Percentiles rank a stretch among this genome's conserved stretches.
Evolutionary conservation across 2,113 vertebrate species (phyloP).

Genomic region (Gadus chalcogrammus): DNA sequence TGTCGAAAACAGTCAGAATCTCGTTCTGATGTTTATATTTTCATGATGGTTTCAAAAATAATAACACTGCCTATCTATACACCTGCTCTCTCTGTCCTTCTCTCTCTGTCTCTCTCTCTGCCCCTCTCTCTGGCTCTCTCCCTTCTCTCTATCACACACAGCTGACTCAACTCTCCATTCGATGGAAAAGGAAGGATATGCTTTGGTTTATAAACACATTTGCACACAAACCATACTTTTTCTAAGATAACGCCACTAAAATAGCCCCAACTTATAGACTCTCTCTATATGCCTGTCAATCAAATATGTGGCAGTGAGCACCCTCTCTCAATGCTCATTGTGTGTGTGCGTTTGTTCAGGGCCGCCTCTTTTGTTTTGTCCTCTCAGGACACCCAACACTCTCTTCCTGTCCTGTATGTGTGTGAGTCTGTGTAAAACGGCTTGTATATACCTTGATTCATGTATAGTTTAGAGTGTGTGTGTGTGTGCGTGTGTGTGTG

Average conservation of each 20-base stretch:
- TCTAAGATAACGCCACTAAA: conserved; percentile 41
- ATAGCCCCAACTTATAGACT: conserved; percentile 18
- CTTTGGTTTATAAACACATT: conserved; percentile 27
- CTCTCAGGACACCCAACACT: conserved; percentile 40
- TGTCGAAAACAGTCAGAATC: background rate
- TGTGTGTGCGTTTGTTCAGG: conserved; percentile 61
- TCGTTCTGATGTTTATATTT: conserved; percentile 45
- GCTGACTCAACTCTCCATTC: background rate
- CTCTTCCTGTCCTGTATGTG: conserved; percentile 38
- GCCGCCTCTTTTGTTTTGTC: conserved; percentile 57
- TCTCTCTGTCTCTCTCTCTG: background rate
- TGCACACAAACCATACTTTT: conserved; percentile 30
- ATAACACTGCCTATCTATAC: conserved; percentile 13
- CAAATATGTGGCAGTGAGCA: conserved; percentile 4
- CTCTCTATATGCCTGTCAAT: conserved; percentile 4
- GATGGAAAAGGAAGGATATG: conserved; percentile 39
- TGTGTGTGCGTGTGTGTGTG: conserved; percentile 2
- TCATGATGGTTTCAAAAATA: conserved; percentile 45
- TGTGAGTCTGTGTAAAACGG: background rate
- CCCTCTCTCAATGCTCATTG: conserved; percentile 61
- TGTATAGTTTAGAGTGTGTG: conserved; percentile 1
- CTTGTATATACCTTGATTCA: background rate
- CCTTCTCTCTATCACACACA: conserved; percentile 8
- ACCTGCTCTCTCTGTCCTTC: background rate
- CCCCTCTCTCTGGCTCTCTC: background rate